These are phyloP conservation scores for Cephonodes hylas DNA, from an alignment of 2,888 invertebrate species.

Conservation along the genomic window DNA sequence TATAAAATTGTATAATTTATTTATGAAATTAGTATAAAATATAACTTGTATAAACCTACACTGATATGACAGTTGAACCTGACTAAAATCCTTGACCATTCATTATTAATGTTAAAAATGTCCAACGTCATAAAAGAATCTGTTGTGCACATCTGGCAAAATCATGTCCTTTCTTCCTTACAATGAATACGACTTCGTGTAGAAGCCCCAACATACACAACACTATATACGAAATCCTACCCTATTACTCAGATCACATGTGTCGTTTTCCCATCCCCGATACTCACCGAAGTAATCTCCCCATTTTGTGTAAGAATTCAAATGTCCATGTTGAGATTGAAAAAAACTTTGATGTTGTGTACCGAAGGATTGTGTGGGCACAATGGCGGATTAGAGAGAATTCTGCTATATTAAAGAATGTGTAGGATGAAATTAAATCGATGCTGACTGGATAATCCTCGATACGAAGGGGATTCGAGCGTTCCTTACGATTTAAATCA, in stretches of 20 bases:
- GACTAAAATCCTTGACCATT: background rate
- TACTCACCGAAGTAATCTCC: slow-evolving; percentile 13
- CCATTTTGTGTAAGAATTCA: slow-evolving; percentile 31
- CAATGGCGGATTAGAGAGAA: slow-evolving; percentile 21
- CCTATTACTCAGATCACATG: background rate
- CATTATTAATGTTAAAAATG: background rate
- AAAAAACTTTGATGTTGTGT: slow-evolving; percentile 36
- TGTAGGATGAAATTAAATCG: background rate
- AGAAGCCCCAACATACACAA: background rate
- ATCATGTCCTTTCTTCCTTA: slow-evolving; percentile 14
- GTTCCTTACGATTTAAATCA: too few species aligned
- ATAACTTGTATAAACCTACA: too few species aligned
- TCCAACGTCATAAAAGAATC: slow-evolving; percentile 4
- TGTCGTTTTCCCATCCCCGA: background rate
- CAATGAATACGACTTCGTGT: slow-evolving; percentile 11
- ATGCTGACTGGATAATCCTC: background rate
- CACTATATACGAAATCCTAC: background rate
- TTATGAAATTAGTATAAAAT: too few species aligned
- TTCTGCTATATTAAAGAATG: slow-evolving; percentile 12
- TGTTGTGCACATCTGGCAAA: slow-evolving; percentile 11
- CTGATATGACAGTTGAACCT: background rate
- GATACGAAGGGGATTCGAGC: too few species aligned
- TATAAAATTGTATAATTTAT: too few species aligned
- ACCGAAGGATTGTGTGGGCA: slow-evolving; percentile 28
- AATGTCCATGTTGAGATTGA: slow-evolving; percentile 34